Evolutionary conservation across 2,888 invertebrate species (phyloP).

Genomic region (Camptogramma bilineatum): DNA sequence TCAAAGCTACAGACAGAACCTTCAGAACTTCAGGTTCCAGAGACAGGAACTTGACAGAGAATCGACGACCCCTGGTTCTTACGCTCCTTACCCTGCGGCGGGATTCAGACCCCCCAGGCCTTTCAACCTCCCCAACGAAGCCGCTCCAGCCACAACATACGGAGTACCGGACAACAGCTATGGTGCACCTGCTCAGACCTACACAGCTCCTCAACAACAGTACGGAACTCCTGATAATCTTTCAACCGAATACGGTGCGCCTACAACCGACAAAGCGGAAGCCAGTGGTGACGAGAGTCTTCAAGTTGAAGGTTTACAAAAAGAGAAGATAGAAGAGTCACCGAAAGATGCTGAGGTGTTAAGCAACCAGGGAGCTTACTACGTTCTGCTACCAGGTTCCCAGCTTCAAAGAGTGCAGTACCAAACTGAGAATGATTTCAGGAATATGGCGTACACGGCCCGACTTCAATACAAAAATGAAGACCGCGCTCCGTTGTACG

Average conservation of each 20-base stretch:
- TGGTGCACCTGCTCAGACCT: slow-evolving; percentile 71
- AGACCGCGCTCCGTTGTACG: slow-evolving; percentile 86
- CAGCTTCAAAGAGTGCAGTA: slow-evolving; percentile 87
- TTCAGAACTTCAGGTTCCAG: slow-evolving; percentile 62
- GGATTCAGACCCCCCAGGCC: slow-evolving; percentile 69
- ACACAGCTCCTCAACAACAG: slow-evolving; percentile 60
- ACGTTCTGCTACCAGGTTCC: slow-evolving; percentile 87
- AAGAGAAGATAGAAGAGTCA: slow-evolving; percentile 60
- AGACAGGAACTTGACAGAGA: slow-evolving; percentile 64
- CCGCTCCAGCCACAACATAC: slow-evolving; percentile 66
- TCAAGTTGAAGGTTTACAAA: slow-evolving; percentile 50
- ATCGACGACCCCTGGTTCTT: slow-evolving; percentile 49
- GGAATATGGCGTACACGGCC: slow-evolving; percentile 88
- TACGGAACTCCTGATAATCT: slow-evolving; percentile 50
- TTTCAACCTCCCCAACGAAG: slow-evolving; percentile 70
- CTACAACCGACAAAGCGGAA: slow-evolving; percentile 45
- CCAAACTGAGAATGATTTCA: slow-evolving; percentile 78
- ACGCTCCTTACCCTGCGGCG: slow-evolving; percentile 72
- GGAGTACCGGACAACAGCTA: slow-evolving; percentile 75
- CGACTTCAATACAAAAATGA: slow-evolving; percentile 87
- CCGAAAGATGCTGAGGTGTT: slow-evolving; percentile 68
- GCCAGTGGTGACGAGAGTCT: slow-evolving; percentile 36
- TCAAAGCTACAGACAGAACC: slow-evolving; percentile 63
- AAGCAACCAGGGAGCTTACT: slow-evolving; percentile 85
- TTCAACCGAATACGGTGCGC: slow-evolving; percentile 48